Percentiles rank a stretch among this genome's conserved stretches.
Conservation (phyloP, 2,888 invertebrate species). For the Barypeithes pellucidus region DNA sequence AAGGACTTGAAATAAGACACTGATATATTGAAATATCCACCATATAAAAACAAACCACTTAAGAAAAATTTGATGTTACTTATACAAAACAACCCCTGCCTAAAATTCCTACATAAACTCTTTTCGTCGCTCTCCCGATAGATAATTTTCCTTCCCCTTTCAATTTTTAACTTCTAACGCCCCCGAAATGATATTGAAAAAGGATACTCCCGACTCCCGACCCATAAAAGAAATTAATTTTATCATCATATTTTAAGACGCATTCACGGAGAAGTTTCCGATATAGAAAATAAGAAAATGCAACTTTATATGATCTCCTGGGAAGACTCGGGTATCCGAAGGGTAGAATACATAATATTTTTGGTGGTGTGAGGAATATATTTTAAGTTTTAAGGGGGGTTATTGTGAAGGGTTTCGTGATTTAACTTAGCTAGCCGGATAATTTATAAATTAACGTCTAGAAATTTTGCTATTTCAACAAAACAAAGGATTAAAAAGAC, state of each 20-base stretch:
- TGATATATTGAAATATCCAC: no score
- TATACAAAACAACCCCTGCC: neutral
- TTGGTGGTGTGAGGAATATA: conserved; percentile 27
- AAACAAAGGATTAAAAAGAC: no score
- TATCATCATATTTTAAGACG: conserved; percentile 51
- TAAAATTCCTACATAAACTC: neutral
- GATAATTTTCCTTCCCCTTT: conserved; percentile 45
- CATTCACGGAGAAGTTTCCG: conserved; percentile 38
- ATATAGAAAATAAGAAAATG: conserved; percentile 50
- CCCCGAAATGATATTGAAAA: conserved; percentile 45
- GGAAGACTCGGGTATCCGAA: conserved; percentile 36
- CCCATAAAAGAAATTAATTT: conserved; percentile 51
- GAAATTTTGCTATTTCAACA: no score
- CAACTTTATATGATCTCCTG: conserved; percentile 49
- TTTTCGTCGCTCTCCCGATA: conserved; percentile 20
- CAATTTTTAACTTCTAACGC: conserved; percentile 43
- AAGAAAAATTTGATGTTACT: no score
- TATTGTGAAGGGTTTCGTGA: conserved; percentile 3
- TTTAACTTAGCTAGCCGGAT: no score
- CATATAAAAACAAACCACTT: no score
- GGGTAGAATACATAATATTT: conserved; percentile 46
- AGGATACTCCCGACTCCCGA: conserved; percentile 45
- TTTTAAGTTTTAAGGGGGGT: conserved; percentile 23
- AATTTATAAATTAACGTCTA: no score
- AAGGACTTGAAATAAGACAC: no score